phyloP scores from a whole-genome alignment of 2,888 invertebrate species.

The Leptinotarsa rubiginosa region DNA sequence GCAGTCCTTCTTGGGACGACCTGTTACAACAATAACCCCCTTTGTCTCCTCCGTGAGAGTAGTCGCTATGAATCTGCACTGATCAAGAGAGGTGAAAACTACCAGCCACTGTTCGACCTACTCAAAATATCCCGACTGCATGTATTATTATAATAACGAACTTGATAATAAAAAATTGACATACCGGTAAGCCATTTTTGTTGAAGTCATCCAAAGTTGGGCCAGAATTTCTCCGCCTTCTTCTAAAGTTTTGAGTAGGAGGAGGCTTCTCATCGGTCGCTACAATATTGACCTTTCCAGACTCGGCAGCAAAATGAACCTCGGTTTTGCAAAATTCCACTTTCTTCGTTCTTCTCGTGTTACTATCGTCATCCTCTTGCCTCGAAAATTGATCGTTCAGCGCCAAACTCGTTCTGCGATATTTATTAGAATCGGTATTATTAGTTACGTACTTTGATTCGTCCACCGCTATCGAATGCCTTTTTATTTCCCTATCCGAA shows the following conservation, averaged over 20 bases:
- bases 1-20: too few relatives aligned
- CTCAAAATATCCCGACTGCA: too few relatives aligned
- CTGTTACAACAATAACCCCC: too few relatives aligned
- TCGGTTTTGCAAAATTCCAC: constrained; percentile 91
- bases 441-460: constrained; percentile 69
- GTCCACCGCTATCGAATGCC: constrained; percentile 72
- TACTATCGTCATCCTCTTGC: constrained; percentile 58
- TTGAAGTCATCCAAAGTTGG: constrained; percentile 60
- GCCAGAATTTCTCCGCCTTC: constrained; percentile 73
- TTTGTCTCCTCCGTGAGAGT: too few relatives aligned
- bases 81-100: too few relatives aligned
- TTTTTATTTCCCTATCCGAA: constrained; percentile 62
- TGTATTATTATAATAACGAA: too few relatives aligned
- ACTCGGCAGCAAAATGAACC: constrained; percentile 87
- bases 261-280: constrained; percentile 90
- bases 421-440: constrained; percentile 49
- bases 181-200: constrained; percentile 68
- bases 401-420: constrained; percentile 58
- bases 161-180: not conserved
- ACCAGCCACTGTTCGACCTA: too few relatives aligned
- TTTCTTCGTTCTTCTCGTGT: constrained; percentile 72
- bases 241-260: constrained; percentile 82
- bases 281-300: constrained; percentile 87
- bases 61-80: too few relatives aligned
- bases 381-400: constrained; percentile 50